Evolutionary conservation across 2,797 vertebrate species (phyloP), one percentile per base, ranked within the genome.

Genomic region (Miopithecus talapoin): DNA sequence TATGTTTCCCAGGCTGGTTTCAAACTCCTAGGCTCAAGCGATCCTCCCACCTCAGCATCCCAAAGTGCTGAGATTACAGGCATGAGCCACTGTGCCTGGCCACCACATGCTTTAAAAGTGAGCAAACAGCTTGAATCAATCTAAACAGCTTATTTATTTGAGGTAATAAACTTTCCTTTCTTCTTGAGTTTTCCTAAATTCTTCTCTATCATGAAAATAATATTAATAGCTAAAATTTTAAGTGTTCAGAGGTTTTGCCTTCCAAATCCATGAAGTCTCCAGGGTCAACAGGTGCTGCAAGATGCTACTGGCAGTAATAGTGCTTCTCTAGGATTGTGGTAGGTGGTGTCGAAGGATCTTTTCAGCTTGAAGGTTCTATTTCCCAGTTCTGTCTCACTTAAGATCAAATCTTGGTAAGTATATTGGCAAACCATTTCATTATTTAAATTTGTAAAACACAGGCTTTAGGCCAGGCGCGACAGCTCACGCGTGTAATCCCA

Each of bases 231-330:
- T 84, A 43, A 92, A 36, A 17, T 33, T 59, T 72, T 78, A 50
- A 85, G 48, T 72, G 26, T 41, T 90, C 26, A 43, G 55, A 72
- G 30, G 46, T 19, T 57, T 94, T 61, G 46, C 59, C 16, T 90
- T 95, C 88, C 57, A 89, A 89, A 33, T 33, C 17, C 12, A 50
- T 30, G 87, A 93, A 83, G n/a, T 92, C 70, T 55, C 53, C 74
- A 68, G 41, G 33, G n/a, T 81, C 80, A 75, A 16, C 5, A 33
- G 12, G 30, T 10, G 21, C 22, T 12, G 14, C 22, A 21, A 33
- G 79, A 21, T 19, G 24, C 4, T 70, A 4, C 36, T 14, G 24
- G 28, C 36, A 33, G 24, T 43, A n/a, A 30, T 5, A 30, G 19
- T 0, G 1, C 17, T 16, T 4, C 39, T 70, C 7, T 2, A 5